phyloP scores from a whole-genome alignment of 2,113 vertebrate genomes.

The Meles meles region DNA sequence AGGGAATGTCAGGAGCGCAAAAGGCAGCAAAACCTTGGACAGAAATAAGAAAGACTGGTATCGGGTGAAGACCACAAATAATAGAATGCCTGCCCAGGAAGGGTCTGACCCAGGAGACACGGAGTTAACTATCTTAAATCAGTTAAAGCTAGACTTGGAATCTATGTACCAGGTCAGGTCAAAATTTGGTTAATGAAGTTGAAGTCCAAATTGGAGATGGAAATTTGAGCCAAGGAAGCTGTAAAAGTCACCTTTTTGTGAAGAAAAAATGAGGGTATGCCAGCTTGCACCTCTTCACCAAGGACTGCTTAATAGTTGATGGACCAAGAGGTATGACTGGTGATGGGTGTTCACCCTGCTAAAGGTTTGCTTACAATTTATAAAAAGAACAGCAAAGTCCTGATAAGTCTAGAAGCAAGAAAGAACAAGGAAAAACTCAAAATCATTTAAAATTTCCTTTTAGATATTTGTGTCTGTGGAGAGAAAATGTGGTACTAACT shows the following conservation, averaged over 20 bases:
- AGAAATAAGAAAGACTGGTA: neutral
- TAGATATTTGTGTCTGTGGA: neutral
- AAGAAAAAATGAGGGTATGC: neutral
- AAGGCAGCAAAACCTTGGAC: neutral
- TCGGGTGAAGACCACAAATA: neutral
- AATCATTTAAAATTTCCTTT: neutral
- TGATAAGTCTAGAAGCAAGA: neutral
- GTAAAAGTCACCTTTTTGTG: neutral
- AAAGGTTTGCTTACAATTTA: neutral
- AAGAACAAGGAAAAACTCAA: neutral
- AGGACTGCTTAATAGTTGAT: neutral
- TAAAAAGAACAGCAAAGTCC: neutral
- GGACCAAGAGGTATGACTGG: neutral
- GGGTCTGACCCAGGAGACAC: neutral
- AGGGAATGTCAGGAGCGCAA: neutral
- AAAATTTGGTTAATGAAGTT: slow-evolving; percentile 13
- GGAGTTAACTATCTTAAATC: neutral
- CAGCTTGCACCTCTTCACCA: no score
- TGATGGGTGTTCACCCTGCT: neutral
- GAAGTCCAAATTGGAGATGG: neutral
- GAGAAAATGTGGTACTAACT: neutral
- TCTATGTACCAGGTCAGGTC: neutral
- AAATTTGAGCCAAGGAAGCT: neutral
- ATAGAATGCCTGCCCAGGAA: neutral
- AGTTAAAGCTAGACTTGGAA: neutral